Evolutionary conservation across 1,140 invertebrate genomes (phyloP).

Genomic region (Trachymyrmex cornetzi): DNA sequence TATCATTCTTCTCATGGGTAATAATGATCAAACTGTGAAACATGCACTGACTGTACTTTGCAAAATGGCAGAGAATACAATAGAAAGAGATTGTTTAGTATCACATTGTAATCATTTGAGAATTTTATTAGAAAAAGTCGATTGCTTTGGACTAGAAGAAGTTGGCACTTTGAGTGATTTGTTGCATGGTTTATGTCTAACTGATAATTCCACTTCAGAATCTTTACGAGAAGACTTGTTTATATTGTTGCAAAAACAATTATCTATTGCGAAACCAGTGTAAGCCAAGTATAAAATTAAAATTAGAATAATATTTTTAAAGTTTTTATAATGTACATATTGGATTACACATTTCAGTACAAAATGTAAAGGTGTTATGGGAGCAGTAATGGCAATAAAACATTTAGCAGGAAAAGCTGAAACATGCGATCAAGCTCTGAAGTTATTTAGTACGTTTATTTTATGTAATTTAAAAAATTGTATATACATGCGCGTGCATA

Average conservation of each 20-base stretch:
- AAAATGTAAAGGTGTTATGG: constrained; percentile 85
- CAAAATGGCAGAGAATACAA: constrained; percentile 79
- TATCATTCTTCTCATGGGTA: constrained; percentile 82
- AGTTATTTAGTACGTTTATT: constrained; percentile 80
- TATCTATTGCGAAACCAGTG: constrained; percentile 86
- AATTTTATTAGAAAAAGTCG: constrained; percentile 88
- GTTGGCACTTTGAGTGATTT: constrained; percentile 87
- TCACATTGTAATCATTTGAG: constrained; percentile 84
- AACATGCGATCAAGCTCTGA: constrained; percentile 74
- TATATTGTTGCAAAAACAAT: constrained; percentile 89
- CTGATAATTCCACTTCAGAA: constrained; percentile 82
- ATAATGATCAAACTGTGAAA: constrained; percentile 82
- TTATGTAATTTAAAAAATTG: constrained; percentile 17
- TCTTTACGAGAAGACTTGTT: constrained; percentile 88
- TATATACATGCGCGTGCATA: not conserved
- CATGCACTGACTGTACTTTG: constrained; percentile 80
- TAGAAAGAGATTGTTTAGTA: constrained; percentile 80
- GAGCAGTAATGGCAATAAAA: constrained; percentile 86
- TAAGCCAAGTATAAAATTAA: constrained; percentile 75
- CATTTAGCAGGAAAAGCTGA: constrained; percentile 81
- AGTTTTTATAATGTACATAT: constrained; percentile 55
- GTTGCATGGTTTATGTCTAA: constrained; percentile 86
- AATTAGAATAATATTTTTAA: constrained; percentile 24
- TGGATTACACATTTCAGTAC: constrained; percentile 75
- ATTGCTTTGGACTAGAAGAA: constrained; percentile 87